Evolutionary conservation across 2,888 invertebrate genomes (phyloP).

Genomic region (Latrodectus elegans): DNA sequence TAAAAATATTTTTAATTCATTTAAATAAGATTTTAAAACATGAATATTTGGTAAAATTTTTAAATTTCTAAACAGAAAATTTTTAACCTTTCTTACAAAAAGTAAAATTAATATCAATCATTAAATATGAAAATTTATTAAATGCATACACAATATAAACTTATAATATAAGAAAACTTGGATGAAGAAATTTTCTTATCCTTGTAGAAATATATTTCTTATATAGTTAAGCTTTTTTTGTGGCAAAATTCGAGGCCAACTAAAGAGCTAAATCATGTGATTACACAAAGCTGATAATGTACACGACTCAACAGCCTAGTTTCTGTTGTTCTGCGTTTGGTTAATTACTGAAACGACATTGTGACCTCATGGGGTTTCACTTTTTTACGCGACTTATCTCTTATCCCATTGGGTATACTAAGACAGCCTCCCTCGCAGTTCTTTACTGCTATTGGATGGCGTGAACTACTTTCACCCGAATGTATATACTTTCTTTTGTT

Average conservation of each 20-base stretch:
- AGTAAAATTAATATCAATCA: no score
- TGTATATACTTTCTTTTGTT: no score
- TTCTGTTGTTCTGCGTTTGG: not conserved
- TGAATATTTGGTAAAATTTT: no score
- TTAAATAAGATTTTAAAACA: no score
- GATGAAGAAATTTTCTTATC: no score
- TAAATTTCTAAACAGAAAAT: no score
- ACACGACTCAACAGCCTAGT: conserved; percentile 34
- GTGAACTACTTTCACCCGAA: not conserved
- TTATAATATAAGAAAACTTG: no score
- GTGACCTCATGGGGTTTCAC: conserved; percentile 26
- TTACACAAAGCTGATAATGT: conserved; percentile 31
- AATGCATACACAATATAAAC: no score
- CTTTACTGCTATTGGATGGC: conserved; percentile 20
- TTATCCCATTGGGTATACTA: conserved; percentile 20
- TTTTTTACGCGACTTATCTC: conserved; percentile 11
- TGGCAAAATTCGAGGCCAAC: conserved; percentile 22
- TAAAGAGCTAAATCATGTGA: conserved; percentile 53
- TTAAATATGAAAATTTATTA: no score
- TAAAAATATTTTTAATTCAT: no score
- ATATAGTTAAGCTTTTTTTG: conserved; percentile 20
- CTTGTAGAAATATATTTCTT: no score
- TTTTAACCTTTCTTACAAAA: no score
- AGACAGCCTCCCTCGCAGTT: conserved; percentile 18
- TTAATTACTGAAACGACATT: conserved; percentile 43